Conservation (phyloP, 2,797 vertebrate species). For the Toxotes lorentzi region DNA sequence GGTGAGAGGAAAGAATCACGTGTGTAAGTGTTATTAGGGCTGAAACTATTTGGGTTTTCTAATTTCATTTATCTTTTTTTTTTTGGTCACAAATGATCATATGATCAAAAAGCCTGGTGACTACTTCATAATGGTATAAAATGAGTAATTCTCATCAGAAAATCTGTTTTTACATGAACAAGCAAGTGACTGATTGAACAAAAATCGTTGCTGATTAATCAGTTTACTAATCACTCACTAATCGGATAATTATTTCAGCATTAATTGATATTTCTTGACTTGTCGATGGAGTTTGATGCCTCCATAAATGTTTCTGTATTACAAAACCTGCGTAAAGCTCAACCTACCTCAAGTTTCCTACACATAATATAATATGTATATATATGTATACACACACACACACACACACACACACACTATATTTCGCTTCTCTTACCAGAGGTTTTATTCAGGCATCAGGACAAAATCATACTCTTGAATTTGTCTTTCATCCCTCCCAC, state of each 20-base stretch:
- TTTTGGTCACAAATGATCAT: no score
- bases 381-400: not conserved
- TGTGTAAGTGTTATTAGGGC: not conserved
- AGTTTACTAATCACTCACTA: not conserved
- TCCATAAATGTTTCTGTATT: not conserved
- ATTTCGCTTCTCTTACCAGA: not conserved
- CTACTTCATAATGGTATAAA: not conserved
- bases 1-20: not conserved
- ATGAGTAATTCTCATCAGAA: no score
- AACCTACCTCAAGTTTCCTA: not conserved
- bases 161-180: not conserved
- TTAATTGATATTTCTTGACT: not conserved
- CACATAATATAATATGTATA: not conserved
- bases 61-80: not conserved
- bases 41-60: not conserved
- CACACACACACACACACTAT: not conserved
- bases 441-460: not conserved
- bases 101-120: no score
- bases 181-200: no score
- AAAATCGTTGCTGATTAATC: no score
- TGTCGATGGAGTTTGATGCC: not conserved
- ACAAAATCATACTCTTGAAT: not conserved
- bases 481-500: constrained; percentile 17
- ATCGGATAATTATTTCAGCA: not conserved
- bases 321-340: not conserved